Evolutionary conservation across 2,113 vertebrate genomes (phyloP).

Genomic region (Sialia sialis): DNA sequence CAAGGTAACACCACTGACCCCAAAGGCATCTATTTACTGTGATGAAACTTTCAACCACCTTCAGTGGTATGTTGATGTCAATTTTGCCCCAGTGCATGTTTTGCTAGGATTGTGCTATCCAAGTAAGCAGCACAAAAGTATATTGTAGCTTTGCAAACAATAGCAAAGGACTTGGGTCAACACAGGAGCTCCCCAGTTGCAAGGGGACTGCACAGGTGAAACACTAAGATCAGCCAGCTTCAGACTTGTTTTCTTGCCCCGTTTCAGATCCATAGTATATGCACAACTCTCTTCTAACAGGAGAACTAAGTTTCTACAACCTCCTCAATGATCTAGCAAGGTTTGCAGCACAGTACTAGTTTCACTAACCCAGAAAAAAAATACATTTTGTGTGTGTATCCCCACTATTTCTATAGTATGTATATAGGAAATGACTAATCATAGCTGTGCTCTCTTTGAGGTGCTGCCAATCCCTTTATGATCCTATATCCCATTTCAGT

Average conservation of each 20-base stretch:
- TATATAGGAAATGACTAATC: conserved; percentile 47
- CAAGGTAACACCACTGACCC: background rate
- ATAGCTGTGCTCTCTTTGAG: conserved; percentile 24
- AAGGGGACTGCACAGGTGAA: background rate
- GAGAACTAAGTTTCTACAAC: background rate
- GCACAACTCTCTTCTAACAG: background rate
- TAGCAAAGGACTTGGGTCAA: background rate
- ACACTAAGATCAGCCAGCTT: background rate
- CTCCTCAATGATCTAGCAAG: background rate
- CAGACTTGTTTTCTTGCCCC: background rate
- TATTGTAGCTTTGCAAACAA: background rate
- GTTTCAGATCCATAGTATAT: background rate
- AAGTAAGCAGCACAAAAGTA: background rate
- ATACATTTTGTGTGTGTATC: rapidly evolving
- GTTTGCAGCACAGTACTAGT: background rate
- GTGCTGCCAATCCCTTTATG: conserved; percentile 20
- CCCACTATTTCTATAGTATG: background rate
- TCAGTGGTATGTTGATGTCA: background rate
- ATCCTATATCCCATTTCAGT: background rate
- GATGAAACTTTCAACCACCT: background rate
- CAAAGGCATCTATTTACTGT: background rate
- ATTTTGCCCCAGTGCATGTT: background rate
- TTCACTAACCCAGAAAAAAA: background rate
- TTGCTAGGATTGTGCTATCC: background rate
- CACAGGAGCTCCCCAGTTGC: rapidly evolving